Conservation (phyloP, 2,888 invertebrate species). For the Xanthorhoe designata region DNA sequence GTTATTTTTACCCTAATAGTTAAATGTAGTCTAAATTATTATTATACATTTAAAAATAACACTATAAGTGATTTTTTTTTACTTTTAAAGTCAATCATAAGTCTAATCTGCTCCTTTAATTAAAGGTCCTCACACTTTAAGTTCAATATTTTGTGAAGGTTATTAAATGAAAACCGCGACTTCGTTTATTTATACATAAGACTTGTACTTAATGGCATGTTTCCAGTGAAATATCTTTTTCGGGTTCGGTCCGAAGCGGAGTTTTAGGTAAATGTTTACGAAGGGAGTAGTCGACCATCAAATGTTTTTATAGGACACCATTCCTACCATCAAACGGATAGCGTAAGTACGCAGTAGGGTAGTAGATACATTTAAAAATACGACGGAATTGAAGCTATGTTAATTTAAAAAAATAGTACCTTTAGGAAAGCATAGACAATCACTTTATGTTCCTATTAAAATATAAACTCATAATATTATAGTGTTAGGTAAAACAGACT, state of each 20-base stretch:
- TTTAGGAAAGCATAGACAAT: too few relatives aligned
- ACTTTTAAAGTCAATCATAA: too few relatives aligned
- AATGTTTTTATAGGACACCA: conserved; percentile 38
- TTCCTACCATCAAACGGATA: conserved; percentile 19
- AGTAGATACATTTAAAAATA: not conserved
- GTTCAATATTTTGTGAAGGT: not conserved
- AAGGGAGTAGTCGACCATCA: conserved; percentile 40
- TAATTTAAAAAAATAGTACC: too few relatives aligned
- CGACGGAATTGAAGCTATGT: not conserved
- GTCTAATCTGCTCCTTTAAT: too few relatives aligned
- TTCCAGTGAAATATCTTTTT: conserved; percentile 76
- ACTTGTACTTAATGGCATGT: conserved; percentile 67
- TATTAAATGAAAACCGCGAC: not conserved
- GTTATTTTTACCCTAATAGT: too few relatives aligned
- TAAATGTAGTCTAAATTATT: too few relatives aligned
- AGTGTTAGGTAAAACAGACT: too few relatives aligned
- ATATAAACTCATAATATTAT: too few relatives aligned
- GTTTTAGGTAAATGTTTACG: conserved; percentile 40
- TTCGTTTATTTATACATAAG: conserved; percentile 56
- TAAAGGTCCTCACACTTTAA: too few relatives aligned
- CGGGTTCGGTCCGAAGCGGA: conserved; percentile 50
- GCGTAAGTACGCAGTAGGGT: not conserved
- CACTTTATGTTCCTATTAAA: too few relatives aligned
- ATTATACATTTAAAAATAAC: too few relatives aligned
- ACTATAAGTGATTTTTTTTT: too few relatives aligned